Evolutionary conservation across 1,140 invertebrate species (phyloP).

Genomic region (Pseudomyrmex flavicornis): DNA sequence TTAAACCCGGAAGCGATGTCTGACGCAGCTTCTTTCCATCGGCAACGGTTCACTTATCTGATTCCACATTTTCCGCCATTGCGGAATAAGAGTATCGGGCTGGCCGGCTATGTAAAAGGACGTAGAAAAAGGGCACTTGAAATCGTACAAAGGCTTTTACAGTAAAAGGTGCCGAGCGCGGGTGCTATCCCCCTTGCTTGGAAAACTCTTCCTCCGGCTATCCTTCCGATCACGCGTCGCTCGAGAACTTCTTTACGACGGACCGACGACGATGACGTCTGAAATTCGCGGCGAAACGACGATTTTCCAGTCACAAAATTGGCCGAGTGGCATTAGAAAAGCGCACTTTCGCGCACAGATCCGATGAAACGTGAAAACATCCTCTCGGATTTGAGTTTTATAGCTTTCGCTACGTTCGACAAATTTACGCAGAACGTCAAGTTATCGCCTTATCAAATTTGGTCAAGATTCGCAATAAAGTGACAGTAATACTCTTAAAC

Average conservation of each 20-base stretch:
- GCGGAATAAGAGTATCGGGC: slow-evolving; percentile 26
- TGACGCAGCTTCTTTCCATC: slow-evolving; percentile 53
- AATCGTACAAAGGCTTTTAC: slow-evolving; percentile 70
- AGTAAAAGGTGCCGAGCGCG: slow-evolving; percentile 50
- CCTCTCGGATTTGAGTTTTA: slow-evolving; percentile 28
- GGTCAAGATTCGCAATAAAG: too few relatives aligned
- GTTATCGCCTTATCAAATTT: too few relatives aligned
- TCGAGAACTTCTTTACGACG: slow-evolving; percentile 68
- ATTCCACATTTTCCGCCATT: slow-evolving; percentile 16
- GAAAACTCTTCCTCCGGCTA: slow-evolving; percentile 36
- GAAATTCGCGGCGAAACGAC: slow-evolving; percentile 49
- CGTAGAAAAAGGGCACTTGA: slow-evolving; percentile 54
- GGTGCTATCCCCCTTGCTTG: slow-evolving; percentile 30
- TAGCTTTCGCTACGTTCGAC: slow-evolving; percentile 1
- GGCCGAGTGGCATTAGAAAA: slow-evolving; percentile 30
- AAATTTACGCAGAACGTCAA: background rate
- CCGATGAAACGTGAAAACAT: background rate
- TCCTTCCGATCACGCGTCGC: slow-evolving; percentile 64
- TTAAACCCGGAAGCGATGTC: slow-evolving; percentile 54
- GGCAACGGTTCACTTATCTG: slow-evolving; percentile 49
- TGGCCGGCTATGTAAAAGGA: slow-evolving; percentile 32
- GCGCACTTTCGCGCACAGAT: slow-evolving; percentile 37
- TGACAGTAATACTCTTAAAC: background rate
- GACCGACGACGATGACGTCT: slow-evolving; percentile 24
- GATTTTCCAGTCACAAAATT: slow-evolving; percentile 47